Conservation (phyloP, 1,140 invertebrate species). For the Drosophila dunni region DNA sequence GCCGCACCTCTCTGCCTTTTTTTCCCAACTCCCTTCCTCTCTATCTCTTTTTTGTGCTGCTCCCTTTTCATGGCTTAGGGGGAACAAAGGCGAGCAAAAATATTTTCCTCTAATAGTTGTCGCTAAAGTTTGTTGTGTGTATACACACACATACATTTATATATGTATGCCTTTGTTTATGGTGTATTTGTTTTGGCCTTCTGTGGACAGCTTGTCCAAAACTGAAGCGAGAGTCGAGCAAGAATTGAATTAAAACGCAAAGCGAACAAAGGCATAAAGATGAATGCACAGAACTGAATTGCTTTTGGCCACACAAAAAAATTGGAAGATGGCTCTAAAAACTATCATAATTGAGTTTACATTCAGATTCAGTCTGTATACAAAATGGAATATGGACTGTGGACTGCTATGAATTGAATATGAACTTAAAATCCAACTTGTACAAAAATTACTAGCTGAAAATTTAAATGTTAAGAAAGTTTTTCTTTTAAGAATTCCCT, state of each 20-base stretch:
- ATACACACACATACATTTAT: not conserved
- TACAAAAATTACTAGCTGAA: not conserved
- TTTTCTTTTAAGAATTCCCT: not conserved
- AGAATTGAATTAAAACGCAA: conserved; percentile 41
- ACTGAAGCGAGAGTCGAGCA: conserved; percentile 54
- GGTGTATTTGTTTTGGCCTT: conserved; percentile 74
- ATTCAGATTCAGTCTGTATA: not conserved
- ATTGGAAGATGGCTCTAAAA: not conserved
- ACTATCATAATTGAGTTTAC: conserved; percentile 18
- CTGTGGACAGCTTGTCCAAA: conserved; percentile 64
- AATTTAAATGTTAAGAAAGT: not conserved
- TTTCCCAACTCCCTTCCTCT: not conserved
- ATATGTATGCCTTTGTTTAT: conserved; percentile 63
- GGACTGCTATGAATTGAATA: not conserved
- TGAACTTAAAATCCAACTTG: not conserved
- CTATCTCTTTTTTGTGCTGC: conserved; percentile 10
- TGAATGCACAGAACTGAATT: conserved; percentile 30
- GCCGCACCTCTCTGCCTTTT: conserved; percentile 15
- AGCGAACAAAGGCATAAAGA: conserved; percentile 48
- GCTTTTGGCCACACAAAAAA: not conserved
- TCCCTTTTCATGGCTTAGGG: conserved; percentile 38
- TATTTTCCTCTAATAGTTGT: conserved; percentile 81
- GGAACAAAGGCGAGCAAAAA: conserved; percentile 72
- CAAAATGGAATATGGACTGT: not conserved
- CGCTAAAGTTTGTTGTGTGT: conserved; percentile 67